A percentile compares a stretch with the other conserved stretches of the same genome.
These are phyloP conservation scores for Eleginops maclovinus DNA, from an alignment of 2,113 vertebrate genomes.

Conservation along the genomic window DNA sequence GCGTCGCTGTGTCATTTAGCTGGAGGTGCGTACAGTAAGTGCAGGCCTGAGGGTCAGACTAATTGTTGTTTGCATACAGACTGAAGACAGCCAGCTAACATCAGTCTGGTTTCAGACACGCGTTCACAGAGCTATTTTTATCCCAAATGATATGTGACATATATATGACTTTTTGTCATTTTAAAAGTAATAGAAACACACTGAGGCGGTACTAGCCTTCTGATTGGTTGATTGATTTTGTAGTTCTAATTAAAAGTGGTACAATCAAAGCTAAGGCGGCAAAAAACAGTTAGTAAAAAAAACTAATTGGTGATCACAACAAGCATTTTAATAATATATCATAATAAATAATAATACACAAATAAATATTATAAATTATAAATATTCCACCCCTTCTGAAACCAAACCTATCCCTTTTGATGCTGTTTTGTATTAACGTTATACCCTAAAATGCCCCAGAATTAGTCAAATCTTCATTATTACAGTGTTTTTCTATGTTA, in stretches of 20 bases:
- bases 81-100: conserved; percentile 50
- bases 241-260: no score
- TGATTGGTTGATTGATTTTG: no score
- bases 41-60: conserved; percentile 74
- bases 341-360: no score
- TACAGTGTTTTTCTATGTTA: not conserved
- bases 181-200: not conserved
- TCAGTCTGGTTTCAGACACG: conserved; percentile 52
- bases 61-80: conserved; percentile 76
- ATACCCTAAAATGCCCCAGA: not conserved
- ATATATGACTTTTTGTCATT: not conserved
- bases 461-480: not conserved
- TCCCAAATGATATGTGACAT: not conserved
- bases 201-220: no score
- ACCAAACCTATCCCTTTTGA: not conserved
- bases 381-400: not conserved
- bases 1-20: conserved; percentile 58
- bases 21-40: conserved; percentile 59
- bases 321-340: no score
- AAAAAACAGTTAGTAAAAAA: no score
- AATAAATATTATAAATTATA: no score
- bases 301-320: no score
- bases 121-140: not conserved
- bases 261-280: no score
- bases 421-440: not conserved